Base-by-base conservation (phyloP, 2,888 invertebrate genomes). In the Acleris emargana region DNA sequence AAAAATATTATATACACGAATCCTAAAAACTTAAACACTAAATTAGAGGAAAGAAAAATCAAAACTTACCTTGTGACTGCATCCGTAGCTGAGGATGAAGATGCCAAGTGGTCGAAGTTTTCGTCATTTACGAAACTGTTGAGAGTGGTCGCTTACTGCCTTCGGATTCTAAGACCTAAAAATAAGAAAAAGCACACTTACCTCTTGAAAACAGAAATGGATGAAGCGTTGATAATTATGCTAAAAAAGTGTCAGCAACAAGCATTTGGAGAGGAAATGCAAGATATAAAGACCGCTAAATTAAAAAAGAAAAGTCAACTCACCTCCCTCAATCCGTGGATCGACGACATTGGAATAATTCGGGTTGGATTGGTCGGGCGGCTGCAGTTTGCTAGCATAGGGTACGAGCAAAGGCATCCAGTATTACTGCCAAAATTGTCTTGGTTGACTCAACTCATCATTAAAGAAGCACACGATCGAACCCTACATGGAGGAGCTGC, bases 181-280 rank as follows among this genome's bases (percentile, higher is more conserved):
- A 1, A 59, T 50, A 49, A 16, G n/a, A 5, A 4, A 20, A 50
- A 22, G 6, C 50, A 59, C 25, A 51, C 50, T 49, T 59, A 59
- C 42, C 50, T 59, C 2, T 42, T 59, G 42, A 59, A 50, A 59
- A 11, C 6, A n/a, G 50, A 59, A 22, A n/a, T 59, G 0, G 58
- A 51, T 3, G 51, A 59, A 42, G 50, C 58, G 5, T 51, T 59
- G 17, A 13, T n/a, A n/a, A 49, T 58, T 1, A 58, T 58, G 49
- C 3, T 58, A 1, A 49, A 16, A 49, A 50, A 20, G 20, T 22
- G 58, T 22, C 58, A 59, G 17, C 16, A 22, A n/a, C 20, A 50
- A 51, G 38, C 58, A 22, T 59, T 38, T 22, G 7, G 3, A 20
- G 58, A 58, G 7, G 58, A 50, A 3, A 28, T 28, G 11, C 17